phyloP scores from a whole-genome alignment of 2,888 invertebrate genomes.

The Cheilosia impressa region DNA sequence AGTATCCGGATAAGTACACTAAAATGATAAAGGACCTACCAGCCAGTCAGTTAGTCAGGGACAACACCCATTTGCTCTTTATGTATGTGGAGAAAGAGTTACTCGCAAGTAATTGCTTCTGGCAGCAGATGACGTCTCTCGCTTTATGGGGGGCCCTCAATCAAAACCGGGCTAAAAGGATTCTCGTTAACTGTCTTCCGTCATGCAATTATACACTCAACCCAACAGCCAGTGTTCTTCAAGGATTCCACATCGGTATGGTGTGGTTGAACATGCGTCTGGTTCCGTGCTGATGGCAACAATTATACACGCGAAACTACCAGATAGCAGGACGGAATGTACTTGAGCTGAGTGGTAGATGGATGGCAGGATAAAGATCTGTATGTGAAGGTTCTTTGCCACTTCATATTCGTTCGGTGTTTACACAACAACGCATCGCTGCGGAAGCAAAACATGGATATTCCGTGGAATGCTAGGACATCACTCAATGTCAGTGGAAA shows the following conservation, averaged over 20 bases:
- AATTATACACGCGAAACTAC: constrained; percentile 69
- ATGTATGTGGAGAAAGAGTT: constrained; percentile 10
- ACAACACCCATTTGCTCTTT: constrained; percentile 47
- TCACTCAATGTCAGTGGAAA: constrained; percentile 72
- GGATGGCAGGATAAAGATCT: constrained; percentile 50
- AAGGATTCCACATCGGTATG: constrained; percentile 36
- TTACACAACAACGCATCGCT: constrained; percentile 44
- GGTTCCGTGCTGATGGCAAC: constrained; percentile 51
- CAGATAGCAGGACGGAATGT: constrained; percentile 31
- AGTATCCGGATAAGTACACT: constrained; percentile 6
- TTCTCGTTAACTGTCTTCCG: constrained; percentile 74
- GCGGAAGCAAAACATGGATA: constrained; percentile 53
- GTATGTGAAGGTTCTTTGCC: constrained; percentile 40
- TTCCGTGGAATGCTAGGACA: constrained; percentile 63
- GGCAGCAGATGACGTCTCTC: constrained; percentile 70
- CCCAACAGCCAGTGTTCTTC: constrained; percentile 35
- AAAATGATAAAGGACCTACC: constrained; percentile 52
- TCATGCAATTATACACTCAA: constrained; percentile 71
- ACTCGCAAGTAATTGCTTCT: constrained; percentile 59
- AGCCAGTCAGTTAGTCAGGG: constrained; percentile 48
- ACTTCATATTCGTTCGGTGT: constrained; percentile 48
- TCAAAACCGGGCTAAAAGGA: constrained; percentile 71
- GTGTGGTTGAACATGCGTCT: constrained; percentile 44
- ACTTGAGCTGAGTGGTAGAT: constrained; percentile 41
- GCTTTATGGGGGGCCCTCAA: constrained; percentile 51